A percentile compares a stretch with the other conserved stretches of the same genome.
phyloP scores from a whole-genome alignment of 2,888 invertebrate genomes.

The Gari tellinella region DNA sequence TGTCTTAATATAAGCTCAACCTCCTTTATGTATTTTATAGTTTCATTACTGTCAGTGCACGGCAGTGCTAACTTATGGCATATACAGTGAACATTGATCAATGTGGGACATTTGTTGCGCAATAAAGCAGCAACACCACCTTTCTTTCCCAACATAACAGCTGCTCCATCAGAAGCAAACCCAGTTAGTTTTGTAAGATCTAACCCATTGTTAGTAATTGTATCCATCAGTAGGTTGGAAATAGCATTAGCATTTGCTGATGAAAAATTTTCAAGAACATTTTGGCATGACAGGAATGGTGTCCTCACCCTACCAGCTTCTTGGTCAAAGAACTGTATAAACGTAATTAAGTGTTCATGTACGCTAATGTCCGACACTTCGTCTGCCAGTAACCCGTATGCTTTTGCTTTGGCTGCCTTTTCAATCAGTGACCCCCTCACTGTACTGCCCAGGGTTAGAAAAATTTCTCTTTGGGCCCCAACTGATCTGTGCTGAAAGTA shows the following conservation, averaged over 20 bases:
- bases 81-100: conserved; percentile 55
- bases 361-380: conserved; percentile 37
- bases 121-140: conserved; percentile 39
- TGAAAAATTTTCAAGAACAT: conserved; percentile 13
- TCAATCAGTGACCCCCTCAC: conserved; percentile 12
- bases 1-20: conserved; percentile 40
- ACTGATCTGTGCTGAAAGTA: conserved; percentile 36
- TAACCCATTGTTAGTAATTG: conserved; percentile 6
- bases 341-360: conserved; percentile 32
- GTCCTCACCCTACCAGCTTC: conserved; percentile 13
- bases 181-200: conserved; percentile 23
- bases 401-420: conserved; percentile 14
- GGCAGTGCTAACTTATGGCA: conserved; percentile 52
- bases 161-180: conserved; percentile 45
- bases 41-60: conserved; percentile 36
- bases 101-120: conserved; percentile 15
- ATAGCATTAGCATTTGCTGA: conserved; percentile 39
- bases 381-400: conserved; percentile 35
- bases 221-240: conserved; percentile 7
- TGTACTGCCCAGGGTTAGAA: conserved; percentile 17
- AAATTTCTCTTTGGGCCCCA: conserved; percentile 30
- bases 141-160: conserved; percentile 45
- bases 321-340: conserved; percentile 22
- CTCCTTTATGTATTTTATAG: conserved; percentile 37
- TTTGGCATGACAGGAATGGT: conserved; percentile 30